Evolutionary conservation across 2,113 vertebrate genomes (phyloP), one percentile per base, ranked within the genome.

Genomic region (Antechinus stuartii): DNA sequence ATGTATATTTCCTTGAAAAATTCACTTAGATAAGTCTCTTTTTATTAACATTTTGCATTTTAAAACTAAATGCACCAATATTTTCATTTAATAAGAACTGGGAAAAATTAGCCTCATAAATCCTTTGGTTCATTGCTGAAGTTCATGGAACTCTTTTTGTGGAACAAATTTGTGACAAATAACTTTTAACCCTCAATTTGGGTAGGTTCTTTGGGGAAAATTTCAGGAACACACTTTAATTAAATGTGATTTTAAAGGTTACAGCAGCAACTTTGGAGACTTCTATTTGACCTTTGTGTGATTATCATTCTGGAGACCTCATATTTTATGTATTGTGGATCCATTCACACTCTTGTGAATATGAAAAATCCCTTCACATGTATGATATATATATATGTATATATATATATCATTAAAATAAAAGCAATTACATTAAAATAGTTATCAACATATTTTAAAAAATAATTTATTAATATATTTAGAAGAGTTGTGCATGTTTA

Each of bases 21-120:
- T 10, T 92, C 47, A 47, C 27, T 35, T 54, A 54, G 14, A 56
- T 26, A 5, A 91, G 91, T 26, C 35, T 42, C 2, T 46, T 57
- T 92, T 96, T 89, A 89, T 9, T 49, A 91, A 90, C 46, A 90
- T 90, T 26, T 54, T 55, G 35, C 24, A 57, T 89, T 92, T 91
- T 91, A 92, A 89, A 92, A 35, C 56, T n/a, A 52, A 91, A 3
- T 47, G 26, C 26, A 55, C 55, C 53, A 89, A 84, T 46, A 25
- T 91, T 92, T 92, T 46, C 25, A 61, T 91, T 92, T 90, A 25
- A 61, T 2, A 19, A 84, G n/a, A 42, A 22, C 14, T 90, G 30
- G 56, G 54, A 26, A 93, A 10, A 19, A 47, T 23, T 22, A 84
- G 23, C 76, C 76, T 76, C 7, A 61, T 90, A 50, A 0, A 35